Base-by-base conservation (phyloP, 2,797 vertebrate species). In the Enteromius paludinosus region DNA sequence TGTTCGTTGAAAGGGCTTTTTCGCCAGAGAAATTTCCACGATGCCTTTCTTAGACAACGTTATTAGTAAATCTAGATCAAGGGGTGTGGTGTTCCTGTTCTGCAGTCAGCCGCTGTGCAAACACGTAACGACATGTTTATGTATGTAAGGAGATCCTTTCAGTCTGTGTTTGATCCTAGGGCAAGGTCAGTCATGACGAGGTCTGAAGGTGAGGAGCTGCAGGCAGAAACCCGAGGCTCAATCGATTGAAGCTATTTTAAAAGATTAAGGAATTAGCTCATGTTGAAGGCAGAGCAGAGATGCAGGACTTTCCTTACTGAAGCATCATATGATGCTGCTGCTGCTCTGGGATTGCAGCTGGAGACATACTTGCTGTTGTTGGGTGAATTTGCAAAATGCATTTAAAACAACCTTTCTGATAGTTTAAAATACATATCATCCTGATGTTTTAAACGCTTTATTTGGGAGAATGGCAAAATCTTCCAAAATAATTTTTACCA, bases 181-280 rank as follows among this genome's bases (percentile, higher is more conserved):
- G 41, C 85, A 89, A 85, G 79, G 84, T 88, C 83, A 85, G 43
- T 72, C 81, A 72, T 52, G 76, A 73, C 10, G 11, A 86, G 79
- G 86, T 47, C 47, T 64, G 80, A 81, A 84, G 85, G 84, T 80
- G 62, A 88, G 68, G 84, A 82, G 45, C 61, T 20, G 69, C 87
- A 77, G 89, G 87, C 86, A 89, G 94, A 94, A 94, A 94, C 92
- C 85, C 83, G 94, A 94, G 87, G 83, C 87, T 76, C 54, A 89
- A 95, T 95, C 84, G 92, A 95, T 94, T 82, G 77, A 68, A 75
- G 90, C 93, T 95, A 95, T 95, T 95, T 95, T 92, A 88, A 93
- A 92, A 89, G 88, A 87, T 74, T 78, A 86, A 90, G 84, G 84
- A 92, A 92, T 93, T 90, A 92, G 89, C 90, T 92, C 90, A 93